phyloP scores from a whole-genome alignment of 2,797 vertebrate species.

The Apodemus agrarius region DNA sequence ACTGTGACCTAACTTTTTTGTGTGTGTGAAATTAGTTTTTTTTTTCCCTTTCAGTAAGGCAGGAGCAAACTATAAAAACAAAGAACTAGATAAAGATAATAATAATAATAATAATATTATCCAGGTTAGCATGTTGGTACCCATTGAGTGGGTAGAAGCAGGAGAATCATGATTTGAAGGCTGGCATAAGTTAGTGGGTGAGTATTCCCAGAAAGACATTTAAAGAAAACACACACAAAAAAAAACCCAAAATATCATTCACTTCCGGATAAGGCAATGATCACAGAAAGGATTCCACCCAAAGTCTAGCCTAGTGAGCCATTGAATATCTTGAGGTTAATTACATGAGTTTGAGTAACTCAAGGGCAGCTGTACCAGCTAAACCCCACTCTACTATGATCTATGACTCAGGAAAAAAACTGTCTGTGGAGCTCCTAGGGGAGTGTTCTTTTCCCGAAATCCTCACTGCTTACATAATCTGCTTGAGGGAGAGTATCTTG shows the following conservation, averaged over 20 bases:
- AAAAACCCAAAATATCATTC: background rate
- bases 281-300: background rate
- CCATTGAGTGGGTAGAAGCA: background rate
- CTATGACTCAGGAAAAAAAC: background rate
- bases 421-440: background rate
- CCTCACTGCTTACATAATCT: background rate
- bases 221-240: background rate
- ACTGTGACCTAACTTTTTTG: background rate
- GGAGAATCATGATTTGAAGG: background rate
- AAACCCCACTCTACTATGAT: background rate
- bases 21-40: background rate
- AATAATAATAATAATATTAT: background rate
- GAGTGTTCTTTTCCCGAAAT: background rate
- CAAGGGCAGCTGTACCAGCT: background rate
- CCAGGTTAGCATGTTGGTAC: background rate
- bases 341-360: background rate
- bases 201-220: background rate
- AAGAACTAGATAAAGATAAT: slow-evolving; percentile 19
- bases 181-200: background rate
- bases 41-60: slow-evolving; percentile 44
- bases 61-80: slow-evolving; percentile 54
- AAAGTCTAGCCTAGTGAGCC: background rate
- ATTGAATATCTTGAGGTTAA: background rate
- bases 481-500: background rate
- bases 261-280: background rate